Base-by-base conservation (phyloP, 2,888 invertebrate genomes). In the Tineola bisselliella region DNA sequence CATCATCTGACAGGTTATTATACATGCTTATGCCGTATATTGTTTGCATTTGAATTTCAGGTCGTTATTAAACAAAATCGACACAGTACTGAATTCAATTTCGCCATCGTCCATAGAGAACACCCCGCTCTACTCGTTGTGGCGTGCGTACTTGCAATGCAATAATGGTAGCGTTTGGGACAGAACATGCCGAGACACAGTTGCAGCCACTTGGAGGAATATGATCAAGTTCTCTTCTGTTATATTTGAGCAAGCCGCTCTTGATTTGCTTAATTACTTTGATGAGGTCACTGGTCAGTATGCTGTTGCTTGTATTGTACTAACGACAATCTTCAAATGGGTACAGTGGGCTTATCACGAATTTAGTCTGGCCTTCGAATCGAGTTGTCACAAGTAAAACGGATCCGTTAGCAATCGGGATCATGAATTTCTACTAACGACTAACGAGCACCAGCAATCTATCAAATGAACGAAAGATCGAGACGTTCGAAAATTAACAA, bases 281-380 rank as follows among this genome's bases (percentile, higher is more conserved):
- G 73, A 62, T 10, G 87, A 88, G 63, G 68, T 74, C 33, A 79
- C 79, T 68, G 86, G 88, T 86, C 66, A 72, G 72, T 58, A 43
- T 52, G n/a, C n/a, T n/a, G n/a, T n/a, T n/a, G n/a, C n/a, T n/a
- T n/a, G n/a, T n/a, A n/a, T n/a, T n/a, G n/a, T n/a, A n/a, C n/a
- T n/a, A n/a, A n/a, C n/a, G n/a, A n/a, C n/a, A n/a, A n/a, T n/a
- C n/a, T n/a, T n/a, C n/a, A n/a, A n/a, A n/a, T n/a, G n/a, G n/a
- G n/a, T n/a, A n/a, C n/a, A n/a, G n/a, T n/a, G n/a, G n/a, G n/a
- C n/a, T n/a, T n/a, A n/a, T n/a, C n/a, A n/a, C n/a, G n/a, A n/a
- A n/a, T n/a, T n/a, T n/a, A n/a, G n/a, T n/a, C n/a, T n/a, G n/a
- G n/a, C n/a, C n/a, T n/a, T n/a, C n/a, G n/a, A n/a, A n/a, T n/a